These are phyloP conservation scores for Apodemus sylvaticus DNA, from an alignment of 2,113 vertebrate species.

Conservation along the genomic window DNA sequence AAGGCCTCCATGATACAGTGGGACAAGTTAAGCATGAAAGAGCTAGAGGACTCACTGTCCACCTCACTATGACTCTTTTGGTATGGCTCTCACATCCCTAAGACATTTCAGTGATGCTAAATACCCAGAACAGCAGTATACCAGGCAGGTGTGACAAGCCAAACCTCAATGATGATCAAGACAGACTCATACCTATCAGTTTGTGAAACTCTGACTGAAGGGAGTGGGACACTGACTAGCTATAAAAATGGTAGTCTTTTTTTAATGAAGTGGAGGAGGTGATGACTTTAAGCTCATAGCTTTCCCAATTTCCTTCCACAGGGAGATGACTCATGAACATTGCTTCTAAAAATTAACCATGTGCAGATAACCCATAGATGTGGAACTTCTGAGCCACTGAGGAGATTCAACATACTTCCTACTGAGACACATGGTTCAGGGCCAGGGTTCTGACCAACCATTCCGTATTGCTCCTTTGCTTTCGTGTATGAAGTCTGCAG, in stretches of 20 bases:
- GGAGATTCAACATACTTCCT: background rate
- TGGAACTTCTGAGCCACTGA: background rate
- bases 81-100: background rate
- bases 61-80: background rate
- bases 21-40: no score
- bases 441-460: background rate
- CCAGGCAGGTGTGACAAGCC: background rate
- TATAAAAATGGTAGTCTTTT: background rate
- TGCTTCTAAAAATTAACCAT: background rate
- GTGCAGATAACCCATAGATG: background rate
- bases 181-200: background rate
- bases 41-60: no score
- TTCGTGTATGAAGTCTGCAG: background rate
- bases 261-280: no score
- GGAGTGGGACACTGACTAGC: background rate
- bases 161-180: background rate
- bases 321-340: background rate
- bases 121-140: background rate
- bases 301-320: background rate
- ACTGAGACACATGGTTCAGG: background rate
- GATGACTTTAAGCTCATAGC: background rate
- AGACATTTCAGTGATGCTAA: background rate
- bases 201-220: no score
- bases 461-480: background rate
- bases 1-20: no score